These are phyloP conservation scores for Megaustenia siamemsis DNA, from an alignment of 2,888 invertebrate genomes.

Conservation along the genomic window DNA sequence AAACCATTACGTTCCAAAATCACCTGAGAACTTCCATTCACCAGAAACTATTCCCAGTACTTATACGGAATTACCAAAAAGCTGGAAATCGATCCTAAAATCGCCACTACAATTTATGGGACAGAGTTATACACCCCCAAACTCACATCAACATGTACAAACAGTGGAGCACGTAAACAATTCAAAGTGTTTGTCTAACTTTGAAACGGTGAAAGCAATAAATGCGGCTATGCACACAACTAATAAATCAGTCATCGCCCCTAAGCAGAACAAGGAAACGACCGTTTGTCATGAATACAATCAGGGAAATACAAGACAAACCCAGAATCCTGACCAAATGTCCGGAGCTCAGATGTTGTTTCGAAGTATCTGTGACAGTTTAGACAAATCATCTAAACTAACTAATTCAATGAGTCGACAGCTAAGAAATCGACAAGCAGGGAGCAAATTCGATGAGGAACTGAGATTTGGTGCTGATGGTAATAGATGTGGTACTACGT, in stretches of 20 bases:
- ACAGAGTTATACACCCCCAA: too few relatives aligned
- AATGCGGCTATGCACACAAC: background rate
- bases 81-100: background rate
- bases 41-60: background rate
- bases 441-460: background rate
- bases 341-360: constrained; percentile 10
- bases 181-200: background rate
- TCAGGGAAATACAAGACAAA: too few relatives aligned
- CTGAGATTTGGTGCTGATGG: too few relatives aligned
- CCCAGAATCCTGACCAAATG: background rate
- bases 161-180: too few relatives aligned
- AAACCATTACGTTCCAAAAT: background rate
- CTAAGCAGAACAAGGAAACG: too few relatives aligned
- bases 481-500: too few relatives aligned
- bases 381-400: background rate
- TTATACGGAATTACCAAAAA: background rate
- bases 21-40: background rate
- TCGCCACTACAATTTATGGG: background rate
- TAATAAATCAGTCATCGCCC: background rate
- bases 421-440: background rate
- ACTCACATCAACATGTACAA: background rate
- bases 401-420: too few relatives aligned
- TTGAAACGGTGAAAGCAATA: background rate
- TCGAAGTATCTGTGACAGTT: background rate
- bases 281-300: background rate